Evolutionary conservation across 2,888 invertebrate genomes (phyloP).

Genomic region (Caprella mutica): DNA sequence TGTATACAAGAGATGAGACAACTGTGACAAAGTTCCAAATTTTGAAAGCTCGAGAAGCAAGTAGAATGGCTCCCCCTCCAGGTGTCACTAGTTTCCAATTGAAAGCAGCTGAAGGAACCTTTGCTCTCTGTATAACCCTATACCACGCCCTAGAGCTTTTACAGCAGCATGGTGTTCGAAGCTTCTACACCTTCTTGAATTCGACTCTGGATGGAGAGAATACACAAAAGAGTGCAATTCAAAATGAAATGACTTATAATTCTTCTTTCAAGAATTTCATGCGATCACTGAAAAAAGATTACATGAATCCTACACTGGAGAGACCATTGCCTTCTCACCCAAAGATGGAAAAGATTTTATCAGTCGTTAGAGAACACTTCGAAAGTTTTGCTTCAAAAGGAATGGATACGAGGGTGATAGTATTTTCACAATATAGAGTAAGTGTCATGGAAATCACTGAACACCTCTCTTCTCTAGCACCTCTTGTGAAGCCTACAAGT

Average conservation of each 20-base stretch:
- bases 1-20: conserved; percentile 40
- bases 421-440: conserved; percentile 56
- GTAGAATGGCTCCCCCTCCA: conserved; percentile 43
- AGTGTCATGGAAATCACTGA: conserved; percentile 78
- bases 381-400: conserved; percentile 44
- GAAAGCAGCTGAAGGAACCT: conserved; percentile 54
- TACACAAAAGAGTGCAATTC: too few relatives aligned
- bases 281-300: too few relatives aligned
- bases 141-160: conserved; percentile 77
- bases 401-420: conserved; percentile 53
- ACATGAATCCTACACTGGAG: too few relatives aligned
- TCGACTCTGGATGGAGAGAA: too few relatives aligned
- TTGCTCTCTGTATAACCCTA: conserved; percentile 67
- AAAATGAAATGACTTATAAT: too few relatives aligned
- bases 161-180: conserved; percentile 68
- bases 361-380: conserved; percentile 68
- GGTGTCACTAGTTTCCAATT: conserved; percentile 39
- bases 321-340: conserved; percentile 53
- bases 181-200: conserved; percentile 66
- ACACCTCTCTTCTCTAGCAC: conserved; percentile 58
- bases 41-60: conserved; percentile 45
- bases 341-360: conserved; percentile 67
- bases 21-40: conserved; percentile 44
- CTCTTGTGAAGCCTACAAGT: conserved; percentile 65
- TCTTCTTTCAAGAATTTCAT: too few relatives aligned